Evolutionary conservation across 2,797 vertebrate genomes (phyloP).

Genomic region (Mallotus villosus): DNA sequence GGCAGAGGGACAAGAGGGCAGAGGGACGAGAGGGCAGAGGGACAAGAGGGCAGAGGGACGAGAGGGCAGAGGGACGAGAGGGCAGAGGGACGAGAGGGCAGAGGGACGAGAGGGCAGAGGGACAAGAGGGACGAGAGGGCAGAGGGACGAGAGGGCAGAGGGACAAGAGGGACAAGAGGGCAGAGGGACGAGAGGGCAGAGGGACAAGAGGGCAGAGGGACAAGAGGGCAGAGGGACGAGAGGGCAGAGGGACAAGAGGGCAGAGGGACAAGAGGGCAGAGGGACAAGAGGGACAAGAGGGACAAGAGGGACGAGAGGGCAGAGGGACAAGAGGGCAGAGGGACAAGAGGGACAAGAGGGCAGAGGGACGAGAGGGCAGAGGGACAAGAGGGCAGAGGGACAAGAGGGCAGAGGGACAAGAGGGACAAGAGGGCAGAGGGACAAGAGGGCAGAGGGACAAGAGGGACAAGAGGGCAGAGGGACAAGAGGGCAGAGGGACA

Average conservation of each 20-base stretch:
- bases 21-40: conserved; percentile 32
- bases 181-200: conserved; percentile 25
- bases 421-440: conserved; percentile 33
- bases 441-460: conserved; percentile 18
- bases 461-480: conserved; percentile 34
- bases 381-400: conserved; percentile 33
- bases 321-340: no score
- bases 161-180: conserved; percentile 33
- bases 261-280: conserved; percentile 25
- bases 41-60: conserved; percentile 30
- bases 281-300: no score
- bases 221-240: conserved; percentile 29
- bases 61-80: conserved; percentile 25
- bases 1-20: conserved; percentile 25
- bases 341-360: conserved; percentile 33
- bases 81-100: conserved; percentile 26
- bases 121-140: conserved; percentile 31
- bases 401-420: conserved; percentile 17
- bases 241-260: conserved; percentile 25
- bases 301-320: conserved; percentile 31
- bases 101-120: conserved; percentile 26
- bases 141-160: conserved; percentile 26
- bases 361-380: conserved; percentile 25
- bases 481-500: conserved; percentile 30
- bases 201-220: conserved; percentile 33